Evolutionary conservation across 1,140 invertebrate species (phyloP), one percentile per base, ranked within the genome.

Genomic region (Panagrolaimus sp.): DNA sequence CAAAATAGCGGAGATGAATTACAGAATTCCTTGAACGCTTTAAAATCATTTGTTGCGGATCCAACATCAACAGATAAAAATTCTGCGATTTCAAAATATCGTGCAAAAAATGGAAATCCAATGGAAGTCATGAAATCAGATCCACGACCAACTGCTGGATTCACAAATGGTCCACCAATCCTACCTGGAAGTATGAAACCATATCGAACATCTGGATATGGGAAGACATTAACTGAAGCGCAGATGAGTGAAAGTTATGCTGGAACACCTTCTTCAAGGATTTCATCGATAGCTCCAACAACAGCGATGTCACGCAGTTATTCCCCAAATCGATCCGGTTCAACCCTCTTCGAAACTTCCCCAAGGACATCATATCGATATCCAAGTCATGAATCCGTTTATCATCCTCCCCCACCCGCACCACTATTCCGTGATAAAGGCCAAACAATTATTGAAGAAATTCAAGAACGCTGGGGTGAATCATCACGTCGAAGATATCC

Each of bases 61-160:
- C 51, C 51, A 5, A 57, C 27, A 27, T 11, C n/a, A 57, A 25
- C 51, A 0, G 51, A 57, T 27, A 20, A 27, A 13, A 25, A 20
- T 23, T 57, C 51, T 8, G 51, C 51, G 20, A 57, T 57, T 57
- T 57, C 51, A 13, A 57, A 57, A 25, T 57, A 57, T 20, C 51
- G 51, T 57, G 51, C 51, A 1, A 20, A 27, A 11, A 57, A 57
- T 57, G 51, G 51, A 20, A 57, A 57, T 16, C 51, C 51, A 13
- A 20, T 57, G 20, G 51, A 57, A 1, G 1, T 16, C 1, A 57
- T 3, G 1, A 25, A 20, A 13, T 57, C 51, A 11, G 27, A 20
- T 4, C 11, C 51, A 1, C 20, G 20, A 20, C 51, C 51, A 27
- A 23, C 51, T 11, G 51, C 27, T 20, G 20, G 20, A 57, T 57